Evolutionary conservation across 1,140 invertebrate species (phyloP).

Genomic region (Drosophila bifasciata): DNA sequence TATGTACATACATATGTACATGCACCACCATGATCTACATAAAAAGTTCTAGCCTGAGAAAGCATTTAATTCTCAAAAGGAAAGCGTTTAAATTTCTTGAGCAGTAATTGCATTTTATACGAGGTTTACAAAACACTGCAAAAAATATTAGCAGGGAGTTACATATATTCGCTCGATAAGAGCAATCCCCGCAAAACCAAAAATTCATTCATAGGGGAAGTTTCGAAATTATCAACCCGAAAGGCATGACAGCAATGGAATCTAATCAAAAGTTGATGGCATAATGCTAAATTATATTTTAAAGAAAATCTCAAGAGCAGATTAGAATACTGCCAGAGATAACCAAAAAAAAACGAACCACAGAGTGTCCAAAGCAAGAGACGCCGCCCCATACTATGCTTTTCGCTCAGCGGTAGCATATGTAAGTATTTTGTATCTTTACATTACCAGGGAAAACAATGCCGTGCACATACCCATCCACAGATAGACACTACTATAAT

Average conservation of each 20-base stretch:
- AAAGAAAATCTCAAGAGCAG: slow-evolving; percentile 63
- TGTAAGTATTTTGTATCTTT: slow-evolving; percentile 57
- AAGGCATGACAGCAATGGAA: slow-evolving; percentile 40
- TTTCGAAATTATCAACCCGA: slow-evolving; percentile 64
- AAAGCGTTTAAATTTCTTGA: too few relatives aligned
- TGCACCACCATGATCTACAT: too few relatives aligned
- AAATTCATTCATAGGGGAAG: slow-evolving; percentile 58
- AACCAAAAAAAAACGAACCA: slow-evolving; percentile 57
- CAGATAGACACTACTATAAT: slow-evolving; percentile 24
- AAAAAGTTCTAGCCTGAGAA: too few relatives aligned
- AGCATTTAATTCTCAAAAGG: too few relatives aligned
- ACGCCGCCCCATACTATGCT: slow-evolving; percentile 23
- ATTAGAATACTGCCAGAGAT: slow-evolving; percentile 75
- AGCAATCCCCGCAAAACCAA: slow-evolving; percentile 40
- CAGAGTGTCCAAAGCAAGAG: slow-evolving; percentile 46
- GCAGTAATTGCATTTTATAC: slow-evolving; percentile 3
- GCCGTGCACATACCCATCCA: slow-evolving; percentile 35
- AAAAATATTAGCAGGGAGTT: slow-evolving; percentile 20
- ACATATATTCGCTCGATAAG: slow-evolving; percentile 32
- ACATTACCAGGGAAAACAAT: slow-evolving; percentile 69
- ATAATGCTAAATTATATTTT: slow-evolving; percentile 67
- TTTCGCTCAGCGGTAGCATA: slow-evolving; percentile 18
- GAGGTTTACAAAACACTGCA: slow-evolving; percentile 9
- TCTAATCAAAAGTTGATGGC: slow-evolving; percentile 61
- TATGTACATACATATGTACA: slow-evolving; percentile 11